These are phyloP conservation scores for Iphiclides podalirius DNA, from an alignment of 2,888 invertebrate genomes.

Conservation along the genomic window DNA sequence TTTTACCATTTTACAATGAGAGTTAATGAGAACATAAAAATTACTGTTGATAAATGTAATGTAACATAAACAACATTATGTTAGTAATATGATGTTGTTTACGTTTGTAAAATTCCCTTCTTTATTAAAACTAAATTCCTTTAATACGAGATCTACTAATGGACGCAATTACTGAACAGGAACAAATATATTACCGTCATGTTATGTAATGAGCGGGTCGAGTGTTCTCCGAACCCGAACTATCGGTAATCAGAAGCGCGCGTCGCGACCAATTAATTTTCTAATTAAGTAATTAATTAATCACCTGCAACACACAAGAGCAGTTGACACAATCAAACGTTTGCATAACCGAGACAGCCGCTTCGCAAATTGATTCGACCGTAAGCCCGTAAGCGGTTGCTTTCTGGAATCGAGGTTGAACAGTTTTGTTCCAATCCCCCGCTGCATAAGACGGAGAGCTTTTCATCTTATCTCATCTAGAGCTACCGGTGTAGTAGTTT, in stretches of 20 bases:
- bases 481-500: background rate
- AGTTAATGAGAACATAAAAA: too few relatives aligned
- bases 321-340: background rate
- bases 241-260: background rate
- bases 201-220: too few relatives aligned
- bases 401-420: conserved; percentile 1
- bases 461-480: background rate
- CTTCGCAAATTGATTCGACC: conserved; percentile 5
- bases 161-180: too few relatives aligned
- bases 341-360: background rate
- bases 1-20: too few relatives aligned
- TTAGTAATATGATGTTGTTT: too few relatives aligned
- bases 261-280: background rate
- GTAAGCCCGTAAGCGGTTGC: conserved; percentile 12
- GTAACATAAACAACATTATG: too few relatives aligned
- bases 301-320: background rate
- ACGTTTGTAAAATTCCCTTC: too few relatives aligned
- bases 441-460: conserved; percentile 3
- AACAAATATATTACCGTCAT: too few relatives aligned
- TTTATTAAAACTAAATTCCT: too few relatives aligned
- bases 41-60: too few relatives aligned
- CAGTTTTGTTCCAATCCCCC: conserved; percentile 12
- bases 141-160: too few relatives aligned
- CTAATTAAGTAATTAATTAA: background rate
- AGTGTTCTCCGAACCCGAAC: background rate